These are phyloP conservation scores for Philereme vetulata DNA, from an alignment of 2,888 invertebrate genomes.

Conservation along the genomic window DNA sequence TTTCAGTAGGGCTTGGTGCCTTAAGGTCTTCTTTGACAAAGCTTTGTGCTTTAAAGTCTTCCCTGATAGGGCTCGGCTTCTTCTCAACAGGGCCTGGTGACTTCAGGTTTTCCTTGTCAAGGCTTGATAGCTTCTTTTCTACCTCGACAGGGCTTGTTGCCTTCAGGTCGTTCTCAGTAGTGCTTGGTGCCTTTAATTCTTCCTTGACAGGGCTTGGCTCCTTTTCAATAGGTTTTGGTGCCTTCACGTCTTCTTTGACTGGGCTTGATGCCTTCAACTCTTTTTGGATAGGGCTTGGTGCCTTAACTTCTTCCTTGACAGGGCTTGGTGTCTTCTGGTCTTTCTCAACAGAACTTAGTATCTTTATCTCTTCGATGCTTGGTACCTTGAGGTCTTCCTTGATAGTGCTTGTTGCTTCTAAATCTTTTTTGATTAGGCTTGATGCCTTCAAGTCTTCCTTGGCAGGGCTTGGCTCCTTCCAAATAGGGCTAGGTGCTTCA, in stretches of 20 bases:
- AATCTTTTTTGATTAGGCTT: too few species aligned
- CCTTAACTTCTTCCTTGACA: neutral
- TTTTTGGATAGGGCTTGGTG: neutral
- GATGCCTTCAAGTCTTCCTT: constrained; percentile 16
- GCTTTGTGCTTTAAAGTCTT: constrained; percentile 13
- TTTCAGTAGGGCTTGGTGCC: neutral
- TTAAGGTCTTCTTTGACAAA: neutral
- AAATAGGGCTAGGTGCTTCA: constrained; percentile 10
- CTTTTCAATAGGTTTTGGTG: neutral
- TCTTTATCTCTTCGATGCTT: constrained; percentile 7
- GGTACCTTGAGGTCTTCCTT: neutral
- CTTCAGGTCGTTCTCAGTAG: constrained; percentile 10
- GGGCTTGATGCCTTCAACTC: constrained; percentile 9
- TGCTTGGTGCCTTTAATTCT: constrained; percentile 24
- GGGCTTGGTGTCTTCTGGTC: too few species aligned
- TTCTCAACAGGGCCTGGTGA: constrained; percentile 11
- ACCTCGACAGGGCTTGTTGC: constrained; percentile 16
- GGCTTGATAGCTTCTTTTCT: neutral
- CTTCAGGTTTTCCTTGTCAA: constrained; percentile 20
- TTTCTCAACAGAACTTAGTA: neutral
- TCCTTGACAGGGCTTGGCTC: constrained; percentile 7
- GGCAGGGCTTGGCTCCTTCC: constrained; percentile 9
- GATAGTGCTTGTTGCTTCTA: too few species aligned
- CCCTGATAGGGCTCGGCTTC: constrained; percentile 2
- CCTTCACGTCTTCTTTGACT: constrained; percentile 10